These are phyloP conservation scores for Macrostomum cliftonense DNA, from an alignment of 2,888 invertebrate genomes.

Conservation along the genomic window DNA sequence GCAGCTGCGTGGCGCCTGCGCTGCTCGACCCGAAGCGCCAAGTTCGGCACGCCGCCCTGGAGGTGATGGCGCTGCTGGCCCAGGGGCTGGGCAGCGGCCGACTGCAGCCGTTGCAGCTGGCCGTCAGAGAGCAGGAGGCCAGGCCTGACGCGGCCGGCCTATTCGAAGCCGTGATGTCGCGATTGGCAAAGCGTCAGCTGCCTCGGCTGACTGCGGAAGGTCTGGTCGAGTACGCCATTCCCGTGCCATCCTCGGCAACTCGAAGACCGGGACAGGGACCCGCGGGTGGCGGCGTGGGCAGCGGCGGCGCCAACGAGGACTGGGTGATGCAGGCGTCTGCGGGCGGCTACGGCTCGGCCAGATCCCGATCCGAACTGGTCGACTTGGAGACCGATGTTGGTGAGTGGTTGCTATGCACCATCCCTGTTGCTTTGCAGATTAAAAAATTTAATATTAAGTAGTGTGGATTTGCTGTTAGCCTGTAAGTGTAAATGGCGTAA, in stretches of 20 bases:
- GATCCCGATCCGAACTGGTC: constrained; percentile 20
- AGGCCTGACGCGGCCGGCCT: constrained; percentile 34
- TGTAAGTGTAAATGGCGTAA: too few relatives aligned
- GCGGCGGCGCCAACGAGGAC: too few relatives aligned
- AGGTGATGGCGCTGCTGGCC: constrained; percentile 57
- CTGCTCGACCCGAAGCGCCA: constrained; percentile 47
- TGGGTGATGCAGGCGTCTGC: too few relatives aligned
- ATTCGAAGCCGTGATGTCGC: constrained; percentile 51
- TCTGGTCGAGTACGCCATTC: constrained; percentile 54
- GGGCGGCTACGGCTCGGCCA: constrained; percentile 17
- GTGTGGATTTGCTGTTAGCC: too few relatives aligned
- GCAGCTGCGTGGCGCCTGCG: constrained; percentile 38
- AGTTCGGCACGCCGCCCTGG: constrained; percentile 58
- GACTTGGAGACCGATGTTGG: constrained; percentile 26
- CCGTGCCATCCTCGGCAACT: constrained; percentile 41
- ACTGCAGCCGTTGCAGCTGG: constrained; percentile 43
- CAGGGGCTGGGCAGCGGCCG: constrained; percentile 48
- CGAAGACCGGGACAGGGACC: too few relatives aligned
- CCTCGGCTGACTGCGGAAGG: constrained; percentile 53
- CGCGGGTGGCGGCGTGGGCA: too few relatives aligned
- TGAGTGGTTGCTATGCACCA: constrained; percentile 13
- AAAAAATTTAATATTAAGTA: too few relatives aligned
- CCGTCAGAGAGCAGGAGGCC: constrained; percentile 37
- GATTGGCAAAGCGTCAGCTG: constrained; percentile 54
- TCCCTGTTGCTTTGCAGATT: constrained; percentile 1